Evolutionary conservation across 2,113 vertebrate genomes (phyloP).

Genomic region (Oncorhynchus keta): DNA sequence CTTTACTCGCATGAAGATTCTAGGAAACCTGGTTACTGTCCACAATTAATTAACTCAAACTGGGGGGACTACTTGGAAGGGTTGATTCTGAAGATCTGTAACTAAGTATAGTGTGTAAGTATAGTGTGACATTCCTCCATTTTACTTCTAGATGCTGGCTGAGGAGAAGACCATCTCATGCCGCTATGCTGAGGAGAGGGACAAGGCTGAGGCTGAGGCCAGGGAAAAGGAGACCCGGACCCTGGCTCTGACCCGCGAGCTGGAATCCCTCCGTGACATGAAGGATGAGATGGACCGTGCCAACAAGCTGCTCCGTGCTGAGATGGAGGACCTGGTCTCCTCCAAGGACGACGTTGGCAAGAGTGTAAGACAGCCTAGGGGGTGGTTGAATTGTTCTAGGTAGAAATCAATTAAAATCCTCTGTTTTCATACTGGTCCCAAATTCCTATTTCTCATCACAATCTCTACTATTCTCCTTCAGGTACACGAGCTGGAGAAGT

Average conservation of each 20-base stretch:
- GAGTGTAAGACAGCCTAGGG: slow-evolving; percentile 77
- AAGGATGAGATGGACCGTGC: slow-evolving; percentile 89
- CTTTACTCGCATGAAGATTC: too few relatives aligned
- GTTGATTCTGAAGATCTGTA: too few relatives aligned
- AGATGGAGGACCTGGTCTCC: slow-evolving; percentile 98
- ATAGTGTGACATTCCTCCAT: background rate
- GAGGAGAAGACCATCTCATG: slow-evolving; percentile 86
- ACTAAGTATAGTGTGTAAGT: too few relatives aligned
- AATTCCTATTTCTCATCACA: background rate
- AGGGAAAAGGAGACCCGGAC: slow-evolving; percentile 86
- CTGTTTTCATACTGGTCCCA: background rate
- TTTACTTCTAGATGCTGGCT: slow-evolving; percentile 78
- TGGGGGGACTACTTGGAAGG: too few relatives aligned
- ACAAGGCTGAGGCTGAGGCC: slow-evolving; percentile 84
- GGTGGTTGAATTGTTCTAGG: background rate
- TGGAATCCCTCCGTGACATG: slow-evolving; percentile 84
- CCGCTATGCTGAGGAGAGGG: slow-evolving; percentile 83
- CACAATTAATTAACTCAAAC: too few relatives aligned
- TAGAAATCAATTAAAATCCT: background rate
- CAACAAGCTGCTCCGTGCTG: slow-evolving; percentile 89
- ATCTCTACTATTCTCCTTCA: slow-evolving; percentile 46
- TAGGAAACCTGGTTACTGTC: too few relatives aligned
- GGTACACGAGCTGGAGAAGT: slow-evolving; percentile 97
- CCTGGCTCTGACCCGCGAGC: slow-evolving; percentile 81
- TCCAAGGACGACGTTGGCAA: slow-evolving; percentile 98